Evolutionary conservation across 2,113 vertebrate genomes (phyloP).

Genomic region (Eublepharis macularius): DNA sequence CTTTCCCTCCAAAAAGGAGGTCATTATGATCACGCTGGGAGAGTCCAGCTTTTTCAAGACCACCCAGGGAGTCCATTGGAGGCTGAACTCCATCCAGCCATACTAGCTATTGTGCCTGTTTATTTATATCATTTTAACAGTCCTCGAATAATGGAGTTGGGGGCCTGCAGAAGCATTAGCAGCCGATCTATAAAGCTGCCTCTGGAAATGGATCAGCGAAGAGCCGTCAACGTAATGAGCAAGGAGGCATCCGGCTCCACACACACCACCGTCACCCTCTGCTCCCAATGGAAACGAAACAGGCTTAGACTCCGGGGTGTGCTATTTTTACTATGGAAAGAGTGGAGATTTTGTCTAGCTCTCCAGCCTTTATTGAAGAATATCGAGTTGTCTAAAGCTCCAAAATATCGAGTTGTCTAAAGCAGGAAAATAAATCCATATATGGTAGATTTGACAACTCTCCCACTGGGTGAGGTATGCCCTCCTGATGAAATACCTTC

Average conservation of each 20-base stretch:
- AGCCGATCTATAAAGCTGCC: not conserved
- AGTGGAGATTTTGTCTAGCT: not conserved
- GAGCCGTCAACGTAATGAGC: not conserved
- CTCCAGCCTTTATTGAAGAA: not conserved
- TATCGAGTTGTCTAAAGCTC: not conserved
- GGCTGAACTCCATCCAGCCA: no score
- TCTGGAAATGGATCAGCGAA: slow-evolving; percentile 20
- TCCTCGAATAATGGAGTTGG: slow-evolving; percentile 22
- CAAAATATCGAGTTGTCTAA: not conserved
- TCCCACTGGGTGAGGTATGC: no score
- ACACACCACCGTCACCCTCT: no score
- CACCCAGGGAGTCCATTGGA: no score
- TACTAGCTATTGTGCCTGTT: no score
- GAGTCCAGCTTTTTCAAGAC: no score
- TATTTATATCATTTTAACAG: not conserved
- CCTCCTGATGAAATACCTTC: no score
- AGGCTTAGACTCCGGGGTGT: not conserved
- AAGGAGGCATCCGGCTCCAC: not conserved
- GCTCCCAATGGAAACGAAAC: slow-evolving; percentile 4
- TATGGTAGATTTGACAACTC: no score
- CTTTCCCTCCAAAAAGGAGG: no score
- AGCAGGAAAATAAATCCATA: not conserved
- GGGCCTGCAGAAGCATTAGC: slow-evolving; percentile 32
- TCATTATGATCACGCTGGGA: no score
- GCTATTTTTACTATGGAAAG: slow-evolving; percentile 1